Conservation (phyloP, 2,113 vertebrate genomes). For the Gambusia affinis region DNA sequence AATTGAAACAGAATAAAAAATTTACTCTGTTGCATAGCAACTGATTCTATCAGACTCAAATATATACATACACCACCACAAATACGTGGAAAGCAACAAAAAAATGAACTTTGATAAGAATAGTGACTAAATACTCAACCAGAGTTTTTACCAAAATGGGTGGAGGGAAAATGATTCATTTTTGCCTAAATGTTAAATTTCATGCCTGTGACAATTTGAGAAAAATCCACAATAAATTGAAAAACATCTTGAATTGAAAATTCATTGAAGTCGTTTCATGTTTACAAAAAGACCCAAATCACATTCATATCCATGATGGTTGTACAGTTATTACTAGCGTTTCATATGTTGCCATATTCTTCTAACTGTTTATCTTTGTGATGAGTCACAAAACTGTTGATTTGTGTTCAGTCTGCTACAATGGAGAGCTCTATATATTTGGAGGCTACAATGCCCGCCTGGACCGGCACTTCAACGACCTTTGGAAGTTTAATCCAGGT, state of each 20-base stretch:
- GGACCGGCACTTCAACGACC: conserved; percentile 96
- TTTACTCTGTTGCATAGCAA: not conserved
- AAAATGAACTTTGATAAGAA: too few relatives aligned
- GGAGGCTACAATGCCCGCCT: conserved; percentile 96
- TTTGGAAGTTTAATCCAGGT: conserved; percentile 99
- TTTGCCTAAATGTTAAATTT: not conserved
- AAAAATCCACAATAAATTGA: too few relatives aligned
- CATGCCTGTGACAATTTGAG: too few relatives aligned
- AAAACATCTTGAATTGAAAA: not conserved
- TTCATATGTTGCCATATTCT: not conserved
- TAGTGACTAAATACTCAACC: too few relatives aligned
- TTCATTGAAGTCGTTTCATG: not conserved
- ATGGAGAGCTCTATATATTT: conserved; percentile 94
- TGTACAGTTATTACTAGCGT: not conserved
- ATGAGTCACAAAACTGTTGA: not conserved
- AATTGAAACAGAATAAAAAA: not conserved
- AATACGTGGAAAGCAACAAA: not conserved
- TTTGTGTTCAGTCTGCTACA: conserved; percentile 88
- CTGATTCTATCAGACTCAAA: not conserved
- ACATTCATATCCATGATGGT: not conserved
- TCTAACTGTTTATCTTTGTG: not conserved
- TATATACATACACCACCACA: not conserved
- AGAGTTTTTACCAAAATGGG: not conserved
- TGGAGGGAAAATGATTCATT: too few relatives aligned
- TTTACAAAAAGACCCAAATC: not conserved